Conservation (phyloP, 2,113 vertebrate species). For the Barbus barbus region DNA sequence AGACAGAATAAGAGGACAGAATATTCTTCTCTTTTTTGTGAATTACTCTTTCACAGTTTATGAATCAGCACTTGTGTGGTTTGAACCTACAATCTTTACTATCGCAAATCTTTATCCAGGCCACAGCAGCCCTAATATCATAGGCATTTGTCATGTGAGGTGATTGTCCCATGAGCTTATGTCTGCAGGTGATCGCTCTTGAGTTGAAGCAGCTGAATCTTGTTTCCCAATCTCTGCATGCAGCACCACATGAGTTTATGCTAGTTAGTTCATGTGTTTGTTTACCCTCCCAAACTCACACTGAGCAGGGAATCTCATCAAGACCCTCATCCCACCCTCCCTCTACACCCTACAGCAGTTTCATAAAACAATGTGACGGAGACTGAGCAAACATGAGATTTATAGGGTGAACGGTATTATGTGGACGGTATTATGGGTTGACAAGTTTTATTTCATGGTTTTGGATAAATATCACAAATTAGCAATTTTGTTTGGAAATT, state of each 20-base stretch:
- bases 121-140: neutral
- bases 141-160: neutral
- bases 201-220: too few relatives aligned
- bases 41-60: too few relatives aligned
- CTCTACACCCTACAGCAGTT: neutral
- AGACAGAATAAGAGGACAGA: neutral
- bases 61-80: neutral
- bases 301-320: conserved; percentile 56
- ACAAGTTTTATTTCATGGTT: too few relatives aligned
- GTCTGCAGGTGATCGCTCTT: neutral
- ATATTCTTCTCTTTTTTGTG: too few relatives aligned
- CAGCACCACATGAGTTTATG: conserved; percentile 20
- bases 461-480: neutral
- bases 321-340: conserved; percentile 26
- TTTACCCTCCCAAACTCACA: conserved; percentile 57
- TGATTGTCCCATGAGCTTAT: neutral
- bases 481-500: neutral
- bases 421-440: too few relatives aligned
- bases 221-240: conserved; percentile 14
- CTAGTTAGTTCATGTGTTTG: conserved; percentile 52
- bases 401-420: too few relatives aligned
- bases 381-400: neutral
- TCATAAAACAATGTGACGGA: neutral
- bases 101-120: neutral
- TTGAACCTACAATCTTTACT: neutral